Conservation (phyloP, 1,140 invertebrate species). For the Oreohelix idahoensis region DNA sequence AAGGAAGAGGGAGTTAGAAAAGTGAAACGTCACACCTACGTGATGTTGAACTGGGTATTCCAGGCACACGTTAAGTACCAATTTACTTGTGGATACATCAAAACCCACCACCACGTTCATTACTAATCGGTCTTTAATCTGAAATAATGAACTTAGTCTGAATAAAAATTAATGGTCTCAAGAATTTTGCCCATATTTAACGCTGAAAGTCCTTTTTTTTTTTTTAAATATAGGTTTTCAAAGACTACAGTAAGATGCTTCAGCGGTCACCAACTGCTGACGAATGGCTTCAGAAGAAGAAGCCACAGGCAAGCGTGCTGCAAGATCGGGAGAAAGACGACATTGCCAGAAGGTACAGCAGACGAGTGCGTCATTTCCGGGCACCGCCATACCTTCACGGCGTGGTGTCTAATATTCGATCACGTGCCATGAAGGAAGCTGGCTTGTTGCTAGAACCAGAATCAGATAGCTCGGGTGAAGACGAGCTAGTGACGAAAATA, state of each 20-base stretch:
- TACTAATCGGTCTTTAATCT: no score
- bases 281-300: neutral
- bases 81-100: no score
- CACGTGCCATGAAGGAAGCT: neutral
- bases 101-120: no score
- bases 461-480: neutral
- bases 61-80: no score
- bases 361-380: constrained; percentile 7
- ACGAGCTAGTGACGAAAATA: neutral
- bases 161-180: no score
- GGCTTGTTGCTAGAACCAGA: neutral
- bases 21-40: no score
- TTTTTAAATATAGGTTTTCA: neutral
- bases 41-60: no score
- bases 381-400: neutral
- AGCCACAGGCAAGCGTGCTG: neutral
- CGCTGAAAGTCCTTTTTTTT: no score
- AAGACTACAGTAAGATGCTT: neutral
- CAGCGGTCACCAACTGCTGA: neutral
- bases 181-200: no score
- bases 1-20: no score
- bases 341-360: constrained; percentile 9
- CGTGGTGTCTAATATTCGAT: neutral
- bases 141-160: no score
- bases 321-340: neutral